Conservation (phyloP, 2,888 invertebrate species). For the Meliscaeva auricollis region DNA sequence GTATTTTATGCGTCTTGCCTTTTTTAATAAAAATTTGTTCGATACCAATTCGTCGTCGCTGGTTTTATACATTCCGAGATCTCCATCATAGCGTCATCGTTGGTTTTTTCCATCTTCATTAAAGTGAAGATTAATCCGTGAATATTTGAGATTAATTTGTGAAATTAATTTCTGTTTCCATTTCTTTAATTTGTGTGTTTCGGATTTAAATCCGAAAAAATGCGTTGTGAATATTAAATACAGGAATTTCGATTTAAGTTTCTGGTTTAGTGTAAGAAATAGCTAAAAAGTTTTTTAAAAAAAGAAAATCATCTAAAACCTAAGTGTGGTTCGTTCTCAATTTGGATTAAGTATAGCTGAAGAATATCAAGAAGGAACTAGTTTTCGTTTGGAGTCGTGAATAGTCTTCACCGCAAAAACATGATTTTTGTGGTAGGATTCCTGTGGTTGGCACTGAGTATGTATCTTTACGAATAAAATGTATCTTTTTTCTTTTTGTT, state of each 20-base stretch:
- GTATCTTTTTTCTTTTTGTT: not conserved
- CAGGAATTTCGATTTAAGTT: conserved; percentile 31
- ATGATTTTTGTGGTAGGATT: conserved; percentile 73
- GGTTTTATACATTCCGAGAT: not conserved
- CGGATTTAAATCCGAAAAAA: conserved; percentile 31
- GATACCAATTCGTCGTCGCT: not conserved
- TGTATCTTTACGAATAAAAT: conserved; percentile 10
- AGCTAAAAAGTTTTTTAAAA: conserved; percentile 33
- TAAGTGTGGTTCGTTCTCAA: not conserved
- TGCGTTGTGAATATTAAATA: conserved; percentile 55
- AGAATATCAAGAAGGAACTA: conserved; percentile 34
- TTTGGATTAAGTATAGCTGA: conserved; percentile 54
- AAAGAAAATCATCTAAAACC: not conserved
- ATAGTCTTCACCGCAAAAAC: conserved; percentile 55
- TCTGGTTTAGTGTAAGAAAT: conserved; percentile 41
- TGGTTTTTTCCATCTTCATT: conserved; percentile 22
- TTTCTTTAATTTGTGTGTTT: too few relatives aligned
- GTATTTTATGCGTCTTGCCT: conserved; percentile 23
- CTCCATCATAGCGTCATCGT: not conserved
- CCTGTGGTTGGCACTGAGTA: conserved; percentile 65
- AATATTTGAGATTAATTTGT: conserved; percentile 39
- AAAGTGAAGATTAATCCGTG: conserved; percentile 49
- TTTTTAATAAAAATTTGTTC: not conserved
- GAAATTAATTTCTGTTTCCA: conserved; percentile 56
- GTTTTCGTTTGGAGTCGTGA: conserved; percentile 33